phyloP scores from a whole-genome alignment of 2,113 vertebrate species.

The Oplegnathus fasciatus region DNA sequence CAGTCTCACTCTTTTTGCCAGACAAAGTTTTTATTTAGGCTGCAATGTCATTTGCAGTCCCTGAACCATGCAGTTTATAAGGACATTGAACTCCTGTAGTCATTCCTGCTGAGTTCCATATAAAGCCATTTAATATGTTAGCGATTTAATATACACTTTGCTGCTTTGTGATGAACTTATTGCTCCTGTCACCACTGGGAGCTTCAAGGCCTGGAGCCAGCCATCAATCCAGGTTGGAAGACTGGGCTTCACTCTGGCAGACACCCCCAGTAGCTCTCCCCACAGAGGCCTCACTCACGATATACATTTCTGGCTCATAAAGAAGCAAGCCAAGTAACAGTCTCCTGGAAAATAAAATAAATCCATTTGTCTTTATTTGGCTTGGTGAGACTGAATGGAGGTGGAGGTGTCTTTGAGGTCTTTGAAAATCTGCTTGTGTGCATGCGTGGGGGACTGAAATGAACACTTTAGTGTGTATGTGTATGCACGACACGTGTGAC shows the following conservation, averaged over 20 bases:
- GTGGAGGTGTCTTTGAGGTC: slow-evolving; percentile 30
- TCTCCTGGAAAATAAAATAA: slow-evolving; percentile 60
- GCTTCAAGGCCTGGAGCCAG: slow-evolving; percentile 26
- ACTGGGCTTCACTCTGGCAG: slow-evolving; percentile 41
- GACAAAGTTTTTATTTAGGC: not conserved
- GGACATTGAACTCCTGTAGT: slow-evolving; percentile 7
- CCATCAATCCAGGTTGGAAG: slow-evolving; percentile 48
- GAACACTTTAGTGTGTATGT: slow-evolving; percentile 10
- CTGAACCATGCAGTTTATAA: slow-evolving; percentile 25
- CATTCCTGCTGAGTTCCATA: slow-evolving; percentile 20
- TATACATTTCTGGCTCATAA: slow-evolving; percentile 65
- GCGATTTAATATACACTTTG: slow-evolving; percentile 44
- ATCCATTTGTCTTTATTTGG: slow-evolving; percentile 68
- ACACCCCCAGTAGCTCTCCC: slow-evolving; percentile 37
- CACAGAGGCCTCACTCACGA: slow-evolving; percentile 47
- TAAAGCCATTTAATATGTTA: slow-evolving; percentile 43
- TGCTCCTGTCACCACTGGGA: slow-evolving; percentile 50
- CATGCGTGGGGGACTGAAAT: not conserved
- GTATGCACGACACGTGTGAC: slow-evolving; percentile 4
- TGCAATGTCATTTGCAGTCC: not conserved
- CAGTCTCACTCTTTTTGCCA: not conserved
- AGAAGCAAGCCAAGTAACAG: slow-evolving; percentile 48
- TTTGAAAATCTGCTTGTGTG: slow-evolving; percentile 6
- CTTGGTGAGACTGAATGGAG: slow-evolving; percentile 46
- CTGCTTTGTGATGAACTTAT: slow-evolving; percentile 56